phyloP scores from a whole-genome alignment of 2,797 vertebrate genomes.

The Avahi laniger region DNA sequence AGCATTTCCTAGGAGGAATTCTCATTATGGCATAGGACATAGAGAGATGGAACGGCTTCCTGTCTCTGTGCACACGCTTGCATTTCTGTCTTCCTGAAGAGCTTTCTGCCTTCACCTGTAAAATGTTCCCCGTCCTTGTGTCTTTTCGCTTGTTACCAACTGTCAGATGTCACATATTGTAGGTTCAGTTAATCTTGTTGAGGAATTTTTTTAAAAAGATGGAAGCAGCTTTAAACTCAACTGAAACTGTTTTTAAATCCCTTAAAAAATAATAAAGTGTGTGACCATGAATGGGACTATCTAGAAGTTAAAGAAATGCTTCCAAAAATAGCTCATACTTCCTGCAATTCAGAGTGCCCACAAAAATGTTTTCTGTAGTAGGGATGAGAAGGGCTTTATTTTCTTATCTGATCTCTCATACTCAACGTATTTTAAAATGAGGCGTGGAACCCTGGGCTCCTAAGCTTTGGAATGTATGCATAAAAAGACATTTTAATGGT shows the following conservation, averaged over 20 bases:
- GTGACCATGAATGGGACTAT: not conserved
- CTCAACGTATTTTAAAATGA: not conserved
- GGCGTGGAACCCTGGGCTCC: not conserved
- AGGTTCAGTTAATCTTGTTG: not conserved
- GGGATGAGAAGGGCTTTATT: not conserved
- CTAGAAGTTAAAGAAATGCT: slow-evolving; percentile 45
- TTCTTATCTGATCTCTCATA: not conserved
- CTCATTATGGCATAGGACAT: too few relatives aligned
- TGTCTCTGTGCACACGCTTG: rapidly evolving
- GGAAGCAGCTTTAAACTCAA: not conserved
- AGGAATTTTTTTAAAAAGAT: not conserved
- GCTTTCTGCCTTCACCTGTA: not conserved
- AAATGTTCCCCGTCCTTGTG: not conserved
- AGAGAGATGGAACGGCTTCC: not conserved
- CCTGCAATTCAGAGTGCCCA: not conserved
- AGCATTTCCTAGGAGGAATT: not conserved
- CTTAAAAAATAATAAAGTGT: not conserved
- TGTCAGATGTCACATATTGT: not conserved
- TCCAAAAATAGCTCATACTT: slow-evolving; percentile 20
- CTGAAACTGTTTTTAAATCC: not conserved
- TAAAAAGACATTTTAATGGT: not conserved
- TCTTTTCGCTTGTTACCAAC: not conserved
- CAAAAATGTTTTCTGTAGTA: not conserved
- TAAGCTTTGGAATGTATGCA: not conserved
- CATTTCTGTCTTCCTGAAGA: not conserved